These are phyloP conservation scores for Lycocorax pyrrhopterus DNA, from an alignment of 2,113 vertebrate genomes.

Conservation along the genomic window DNA sequence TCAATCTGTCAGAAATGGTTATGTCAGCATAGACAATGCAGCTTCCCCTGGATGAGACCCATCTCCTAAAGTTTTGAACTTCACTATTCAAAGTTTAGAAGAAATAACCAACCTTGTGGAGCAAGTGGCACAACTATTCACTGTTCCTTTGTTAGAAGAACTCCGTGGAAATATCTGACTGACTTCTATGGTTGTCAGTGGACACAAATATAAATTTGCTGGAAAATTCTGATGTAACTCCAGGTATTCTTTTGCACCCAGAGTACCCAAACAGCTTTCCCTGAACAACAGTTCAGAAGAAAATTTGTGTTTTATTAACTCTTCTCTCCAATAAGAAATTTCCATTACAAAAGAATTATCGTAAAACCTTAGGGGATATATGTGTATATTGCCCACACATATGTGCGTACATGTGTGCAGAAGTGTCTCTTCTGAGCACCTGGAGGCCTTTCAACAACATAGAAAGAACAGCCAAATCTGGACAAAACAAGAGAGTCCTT, in stretches of 20 bases:
- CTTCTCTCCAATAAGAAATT: not conserved
- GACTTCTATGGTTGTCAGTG: not conserved
- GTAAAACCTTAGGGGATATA: not conserved
- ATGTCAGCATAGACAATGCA: not conserved
- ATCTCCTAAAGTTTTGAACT: not conserved
- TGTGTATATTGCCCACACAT: not conserved
- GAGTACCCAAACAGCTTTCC: not conserved
- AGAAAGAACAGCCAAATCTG: not conserved
- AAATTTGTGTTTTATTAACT: conserved; percentile 7
- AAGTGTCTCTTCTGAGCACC: not conserved
- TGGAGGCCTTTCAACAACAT: not conserved
- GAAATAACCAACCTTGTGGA: not conserved
- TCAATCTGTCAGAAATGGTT: conserved; percentile 9
- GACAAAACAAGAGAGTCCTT: not conserved
- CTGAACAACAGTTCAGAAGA: not conserved
- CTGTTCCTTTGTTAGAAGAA: not conserved
- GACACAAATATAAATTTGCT: not conserved
- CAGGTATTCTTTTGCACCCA: not conserved
- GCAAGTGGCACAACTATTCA: not conserved
- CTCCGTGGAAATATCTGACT: not conserved
- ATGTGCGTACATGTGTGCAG: rapidly evolving
- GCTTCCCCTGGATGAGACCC: not conserved
- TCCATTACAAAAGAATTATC: not conserved
- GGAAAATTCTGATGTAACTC: not conserved
- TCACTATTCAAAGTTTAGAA: not conserved